Evolutionary conservation across 1,140 invertebrate species (phyloP).

Genomic region (Calosoma granatense): DNA sequence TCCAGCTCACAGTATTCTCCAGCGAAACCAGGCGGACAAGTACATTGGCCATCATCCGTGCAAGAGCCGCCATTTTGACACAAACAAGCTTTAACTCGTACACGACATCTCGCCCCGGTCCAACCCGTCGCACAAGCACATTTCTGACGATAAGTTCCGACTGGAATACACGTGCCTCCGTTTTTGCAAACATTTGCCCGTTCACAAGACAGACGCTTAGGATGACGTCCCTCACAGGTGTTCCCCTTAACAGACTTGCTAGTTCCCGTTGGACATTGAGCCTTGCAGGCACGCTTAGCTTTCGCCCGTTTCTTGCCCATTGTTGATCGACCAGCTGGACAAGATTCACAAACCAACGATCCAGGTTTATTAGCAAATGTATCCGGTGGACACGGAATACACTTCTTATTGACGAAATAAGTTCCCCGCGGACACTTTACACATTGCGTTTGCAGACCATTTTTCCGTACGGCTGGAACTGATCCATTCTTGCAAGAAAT

Average conservation of each 20-base stretch:
- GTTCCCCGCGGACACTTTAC: slow-evolving; percentile 57
- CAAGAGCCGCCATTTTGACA: slow-evolving; percentile 48
- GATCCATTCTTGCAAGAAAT: background rate
- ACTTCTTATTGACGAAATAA: slow-evolving; percentile 32
- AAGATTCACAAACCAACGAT: slow-evolving; percentile 43
- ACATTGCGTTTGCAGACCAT: slow-evolving; percentile 18
- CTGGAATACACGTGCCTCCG: slow-evolving; percentile 31
- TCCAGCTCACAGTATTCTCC: slow-evolving; percentile 38
- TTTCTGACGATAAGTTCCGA: slow-evolving; percentile 26
- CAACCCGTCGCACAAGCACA: slow-evolving; percentile 36
- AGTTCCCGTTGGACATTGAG: slow-evolving; percentile 27
- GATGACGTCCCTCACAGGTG: slow-evolving; percentile 38
- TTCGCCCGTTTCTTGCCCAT: slow-evolving; percentile 40
- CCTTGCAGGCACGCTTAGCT: slow-evolving; percentile 45
- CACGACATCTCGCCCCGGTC: slow-evolving; percentile 37
- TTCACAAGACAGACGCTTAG: slow-evolving; percentile 27
- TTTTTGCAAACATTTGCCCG: slow-evolving; percentile 30
- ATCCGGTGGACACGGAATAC: slow-evolving; percentile 49
- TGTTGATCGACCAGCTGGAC: slow-evolving; percentile 51
- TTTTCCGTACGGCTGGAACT: background rate
- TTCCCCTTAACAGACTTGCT: slow-evolving; percentile 14
- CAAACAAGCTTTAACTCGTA: slow-evolving; percentile 42
- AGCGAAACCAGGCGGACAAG: slow-evolving; percentile 39
- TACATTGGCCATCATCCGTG: slow-evolving; percentile 36
- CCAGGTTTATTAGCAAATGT: slow-evolving; percentile 50